Percentiles rank a stretch among this genome's conserved stretches.
Evolutionary conservation across 2,888 invertebrate species (phyloP).

Genomic region (Tanypteryx hageni): DNA sequence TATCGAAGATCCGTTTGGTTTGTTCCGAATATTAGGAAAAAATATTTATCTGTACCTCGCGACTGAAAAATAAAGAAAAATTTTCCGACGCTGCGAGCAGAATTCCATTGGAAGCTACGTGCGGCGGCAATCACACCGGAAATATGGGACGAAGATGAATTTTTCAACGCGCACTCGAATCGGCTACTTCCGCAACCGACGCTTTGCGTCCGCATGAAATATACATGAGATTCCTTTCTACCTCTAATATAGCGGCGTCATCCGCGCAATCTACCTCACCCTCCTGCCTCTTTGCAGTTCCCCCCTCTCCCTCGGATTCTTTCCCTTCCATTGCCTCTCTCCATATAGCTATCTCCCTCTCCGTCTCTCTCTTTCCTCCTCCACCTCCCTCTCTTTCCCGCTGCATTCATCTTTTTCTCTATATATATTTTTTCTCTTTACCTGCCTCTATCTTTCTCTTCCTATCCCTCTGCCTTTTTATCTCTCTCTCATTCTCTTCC

Average conservation of each 20-base stretch:
- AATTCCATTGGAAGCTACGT: background rate
- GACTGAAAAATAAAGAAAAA: background rate
- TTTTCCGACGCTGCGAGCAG: background rate
- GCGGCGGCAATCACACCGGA: background rate
- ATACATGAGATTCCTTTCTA: background rate
- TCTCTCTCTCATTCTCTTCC: too few relatives aligned
- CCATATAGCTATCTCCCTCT: too few relatives aligned
- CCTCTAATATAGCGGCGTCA: background rate
- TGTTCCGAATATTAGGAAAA: background rate
- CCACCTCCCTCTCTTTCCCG: too few relatives aligned
- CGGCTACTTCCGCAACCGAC: background rate
- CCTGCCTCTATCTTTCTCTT: too few relatives aligned
- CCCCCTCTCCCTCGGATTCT: background rate
- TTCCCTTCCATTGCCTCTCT: too few relatives aligned
- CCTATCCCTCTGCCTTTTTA: too few relatives aligned
- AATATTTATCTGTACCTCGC: background rate
- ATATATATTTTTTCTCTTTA: too few relatives aligned
- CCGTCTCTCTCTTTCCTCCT: too few relatives aligned
- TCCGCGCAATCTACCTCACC: background rate
- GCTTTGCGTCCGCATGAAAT: background rate
- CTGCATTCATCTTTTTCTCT: too few relatives aligned
- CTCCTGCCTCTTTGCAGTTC: background rate
- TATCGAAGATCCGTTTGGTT: background rate
- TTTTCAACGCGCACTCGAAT: background rate
- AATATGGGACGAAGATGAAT: constrained; percentile 3